Evolutionary conservation across 2,797 vertebrate genomes (phyloP), one percentile per base, ranked within the genome.

Genomic region (Limosa lapponica): DNA sequence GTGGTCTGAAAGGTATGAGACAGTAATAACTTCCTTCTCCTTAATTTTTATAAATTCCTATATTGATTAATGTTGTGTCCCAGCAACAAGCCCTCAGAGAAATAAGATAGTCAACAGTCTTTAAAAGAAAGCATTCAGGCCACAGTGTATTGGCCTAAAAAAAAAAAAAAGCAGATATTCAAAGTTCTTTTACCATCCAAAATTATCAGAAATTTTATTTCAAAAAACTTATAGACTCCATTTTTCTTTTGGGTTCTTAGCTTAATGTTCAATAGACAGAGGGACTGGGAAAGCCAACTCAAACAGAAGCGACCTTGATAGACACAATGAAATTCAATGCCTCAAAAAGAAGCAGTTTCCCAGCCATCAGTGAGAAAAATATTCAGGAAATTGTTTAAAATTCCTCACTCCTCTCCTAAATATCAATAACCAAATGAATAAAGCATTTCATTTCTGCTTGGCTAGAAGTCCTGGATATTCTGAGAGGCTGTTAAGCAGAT

Each of bases 371-470:
- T 59, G 34, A 89, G 59, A 89, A 93, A 86, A 77, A 85, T 82
- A 91, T 62, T 81, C 74, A 73, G 66, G 19, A 95, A 84, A 48
- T 46, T 37, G 4, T 92, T 92, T 82, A 46, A 79, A 95, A 82
- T 85, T 82, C 43, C 27, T 82, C 71, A 41, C 30, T 73, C 17
- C 15, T 87, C 39, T 83, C 46, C 24, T 44, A 87, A 70, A 51
- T 92, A 94, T 79, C 80, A 87, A 64, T 81, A 94, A 87, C 32
- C 37, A 93, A 93, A 89, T 85, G 64, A 90, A 89, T 89, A 80
- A 52, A 89, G 39, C 71, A 92, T 89, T 96, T 95, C 34, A 82
- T 91, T 96, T 89, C 82, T 67, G 20, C 55, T 89, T 80, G 61
- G 51, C 51, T 90, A 84, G 44, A 87, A 89, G 67, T 91, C 46